Evolutionary conservation across 2,888 invertebrate genomes (phyloP).

Genomic region (Netelia melanura): DNA sequence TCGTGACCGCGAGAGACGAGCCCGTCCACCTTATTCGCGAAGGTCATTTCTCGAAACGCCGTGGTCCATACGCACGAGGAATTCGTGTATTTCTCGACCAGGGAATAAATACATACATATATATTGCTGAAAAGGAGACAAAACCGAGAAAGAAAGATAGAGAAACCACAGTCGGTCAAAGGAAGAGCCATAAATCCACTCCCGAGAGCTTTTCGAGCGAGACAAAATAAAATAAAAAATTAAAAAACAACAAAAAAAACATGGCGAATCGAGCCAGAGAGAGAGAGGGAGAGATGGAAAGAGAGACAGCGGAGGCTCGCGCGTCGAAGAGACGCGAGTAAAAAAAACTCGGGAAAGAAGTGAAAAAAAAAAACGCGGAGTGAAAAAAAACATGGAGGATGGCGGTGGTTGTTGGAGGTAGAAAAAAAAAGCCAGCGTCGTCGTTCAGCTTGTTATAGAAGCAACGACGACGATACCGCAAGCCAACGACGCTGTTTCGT

Average conservation of each 20-base stretch:
- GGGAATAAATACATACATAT: not conserved
- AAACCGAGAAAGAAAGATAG: slow-evolving; percentile 54
- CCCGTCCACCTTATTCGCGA: slow-evolving; percentile 39
- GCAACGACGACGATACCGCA: slow-evolving; percentile 70
- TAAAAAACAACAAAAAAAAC: slow-evolving; percentile 50
- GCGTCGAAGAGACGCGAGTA: slow-evolving; percentile 64
- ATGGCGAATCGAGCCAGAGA: slow-evolving; percentile 30
- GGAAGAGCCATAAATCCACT: slow-evolving; percentile 82
- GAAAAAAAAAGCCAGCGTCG: slow-evolving; percentile 68
- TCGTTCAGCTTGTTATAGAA: slow-evolving; percentile 75
- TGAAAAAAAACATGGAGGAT: slow-evolving; percentile 52
- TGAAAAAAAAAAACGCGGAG: slow-evolving; percentile 1
- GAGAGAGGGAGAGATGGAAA: slow-evolving; percentile 27
- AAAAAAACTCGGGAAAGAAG: slow-evolving; percentile 74
- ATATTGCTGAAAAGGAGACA: slow-evolving; percentile 23
- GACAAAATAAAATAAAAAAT: slow-evolving; percentile 39
- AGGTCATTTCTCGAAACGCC: slow-evolving; percentile 37
- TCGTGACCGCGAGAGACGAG: not conserved
- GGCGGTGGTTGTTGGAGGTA: slow-evolving; percentile 51
- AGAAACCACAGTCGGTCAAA: slow-evolving; percentile 84
- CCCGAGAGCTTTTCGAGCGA: slow-evolving; percentile 79
- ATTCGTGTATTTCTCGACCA: slow-evolving; percentile 19
- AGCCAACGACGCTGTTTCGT: slow-evolving; percentile 44
- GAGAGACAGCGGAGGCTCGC: slow-evolving; percentile 28
- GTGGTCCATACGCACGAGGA: slow-evolving; percentile 33